Evolutionary conservation across 2,113 vertebrate species (phyloP), one percentile per base, ranked within the genome.

Genomic region (Lipophrys pholis): DNA sequence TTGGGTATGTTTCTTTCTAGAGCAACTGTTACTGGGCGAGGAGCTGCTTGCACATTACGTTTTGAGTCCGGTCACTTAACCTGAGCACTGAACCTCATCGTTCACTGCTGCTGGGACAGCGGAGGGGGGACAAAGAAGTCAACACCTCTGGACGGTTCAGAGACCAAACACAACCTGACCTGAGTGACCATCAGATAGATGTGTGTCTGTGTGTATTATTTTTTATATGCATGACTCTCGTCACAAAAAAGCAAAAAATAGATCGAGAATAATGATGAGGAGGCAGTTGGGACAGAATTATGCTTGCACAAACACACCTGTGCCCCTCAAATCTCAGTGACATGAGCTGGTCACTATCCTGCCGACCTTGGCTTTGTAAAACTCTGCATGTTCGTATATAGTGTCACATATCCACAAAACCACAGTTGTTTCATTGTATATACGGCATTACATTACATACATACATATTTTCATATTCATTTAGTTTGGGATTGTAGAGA

Each of bases 51-150:
- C 60, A 66, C 53, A 39, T 61, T 49, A 68, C 61, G 50, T 84
- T 84, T 73, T 35, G 42, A 87, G 81, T 49, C 76, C 58, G 66
- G 74, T 79, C 89, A 80, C 81, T 92, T 93, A 92, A 91, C 91
- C 86, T 45, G 62, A 75, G 70, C 77, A 43, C 58, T 87, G 87
- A 90, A 86, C 91, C 88, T 72, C 74, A 91, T 89, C 77, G 8
- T 59, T 80, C 82, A 76, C 51, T 52, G 45, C 81, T 58, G 62
- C 14, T 52, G 78, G 65, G 80, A 83, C 73, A 71, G 21, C 21
- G 45, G 57, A 43, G 45, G 59, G 69, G 14, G 56, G 48, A 53
- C 46, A 36, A 8, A 61, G n/a, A 60, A 84, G 79, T 89, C 80
- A 79, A 67, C 86, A 76, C 66, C 86, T 82, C 56, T 70, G 51